Percentiles rank a stretch among this genome's conserved stretches.
phyloP scores from a whole-genome alignment of 2,888 invertebrate species.

The Cistogaster globosa region DNA sequence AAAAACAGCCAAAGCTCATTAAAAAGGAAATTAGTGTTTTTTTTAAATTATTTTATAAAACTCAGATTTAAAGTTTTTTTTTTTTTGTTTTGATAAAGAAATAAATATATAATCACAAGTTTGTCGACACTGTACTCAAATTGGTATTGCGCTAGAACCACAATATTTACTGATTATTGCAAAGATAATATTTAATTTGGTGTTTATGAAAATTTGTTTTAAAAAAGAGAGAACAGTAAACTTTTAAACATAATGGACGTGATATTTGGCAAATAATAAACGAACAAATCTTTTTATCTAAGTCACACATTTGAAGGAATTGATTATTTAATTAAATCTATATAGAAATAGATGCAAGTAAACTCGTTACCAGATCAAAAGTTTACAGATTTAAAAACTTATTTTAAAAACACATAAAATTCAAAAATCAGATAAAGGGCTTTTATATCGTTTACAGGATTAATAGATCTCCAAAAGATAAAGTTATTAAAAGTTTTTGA shows the following conservation, averaged over 20 bases:
- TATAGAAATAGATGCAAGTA: not conserved
- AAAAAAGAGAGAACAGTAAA: conserved; percentile 31
- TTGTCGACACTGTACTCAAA: not conserved
- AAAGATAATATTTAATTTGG: conserved; percentile 43
- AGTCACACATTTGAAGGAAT: conserved; percentile 59
- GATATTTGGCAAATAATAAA: not conserved
- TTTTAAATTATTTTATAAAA: not conserved
- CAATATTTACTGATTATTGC: not conserved
- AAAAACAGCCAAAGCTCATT: not conserved
- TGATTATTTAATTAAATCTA: conserved; percentile 47
- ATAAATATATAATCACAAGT: not conserved
- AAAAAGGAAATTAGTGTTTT: not conserved
- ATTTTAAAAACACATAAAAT: not conserved
- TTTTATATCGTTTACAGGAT: not conserved
- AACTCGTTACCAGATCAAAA: conserved; percentile 22
- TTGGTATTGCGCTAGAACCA: not conserved
- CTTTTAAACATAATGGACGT: conserved; percentile 30
- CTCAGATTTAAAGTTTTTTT: not conserved
- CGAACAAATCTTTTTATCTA: conserved; percentile 33
- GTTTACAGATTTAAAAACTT: not conserved
- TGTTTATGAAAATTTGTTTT: conserved; percentile 55
- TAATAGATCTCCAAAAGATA: not conserved
- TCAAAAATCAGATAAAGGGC: not conserved
- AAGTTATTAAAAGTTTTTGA: conserved; percentile 46
- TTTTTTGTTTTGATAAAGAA: no score